phyloP scores from a whole-genome alignment of 2,888 invertebrate genomes.

The Boloria euphrosyne region DNA sequence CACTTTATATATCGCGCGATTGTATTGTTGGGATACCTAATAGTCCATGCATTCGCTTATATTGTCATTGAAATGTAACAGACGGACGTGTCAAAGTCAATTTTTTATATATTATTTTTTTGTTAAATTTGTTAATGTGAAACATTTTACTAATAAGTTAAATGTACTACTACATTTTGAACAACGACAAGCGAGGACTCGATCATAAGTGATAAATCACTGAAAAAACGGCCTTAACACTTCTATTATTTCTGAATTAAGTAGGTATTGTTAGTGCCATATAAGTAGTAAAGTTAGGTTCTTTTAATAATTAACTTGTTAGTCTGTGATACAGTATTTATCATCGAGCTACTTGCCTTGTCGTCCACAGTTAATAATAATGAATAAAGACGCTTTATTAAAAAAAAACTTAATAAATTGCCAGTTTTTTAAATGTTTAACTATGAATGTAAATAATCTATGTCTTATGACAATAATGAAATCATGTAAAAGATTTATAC shows the following conservation, averaged over 20 bases:
- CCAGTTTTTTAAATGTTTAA: constrained; percentile 12
- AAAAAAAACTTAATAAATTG: constrained; percentile 21
- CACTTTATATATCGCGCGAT: constrained; percentile 66
- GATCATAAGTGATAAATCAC: constrained; percentile 22
- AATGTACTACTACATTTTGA: too few relatives aligned
- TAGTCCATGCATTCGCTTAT: constrained; percentile 71
- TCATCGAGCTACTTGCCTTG: constrained; percentile 67
- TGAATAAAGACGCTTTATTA: constrained; percentile 38
- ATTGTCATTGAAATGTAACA: constrained; percentile 81
- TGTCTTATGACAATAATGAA: constrained; percentile 28
- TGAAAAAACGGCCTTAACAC: constrained; percentile 57
- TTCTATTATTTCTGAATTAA: constrained; percentile 53
- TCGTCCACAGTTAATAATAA: constrained; percentile 42
- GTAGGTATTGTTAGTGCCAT: constrained; percentile 76
- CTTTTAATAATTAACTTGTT: constrained; percentile 63
- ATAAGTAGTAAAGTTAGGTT: constrained; percentile 69
- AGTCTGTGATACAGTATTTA: constrained; percentile 77
- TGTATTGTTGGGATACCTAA: constrained; percentile 66
- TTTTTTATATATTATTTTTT: constrained; percentile 1
- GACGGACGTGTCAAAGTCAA: constrained; percentile 42
- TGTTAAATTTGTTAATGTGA: too few relatives aligned
- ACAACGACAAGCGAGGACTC: constrained; percentile 25
- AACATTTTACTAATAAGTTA: too few relatives aligned
- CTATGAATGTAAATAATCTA: constrained; percentile 20
- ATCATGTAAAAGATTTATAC: constrained; percentile 16